Evolutionary conservation across 2,888 invertebrate genomes (phyloP).

Genomic region (Drosophila koepferae): DNA sequence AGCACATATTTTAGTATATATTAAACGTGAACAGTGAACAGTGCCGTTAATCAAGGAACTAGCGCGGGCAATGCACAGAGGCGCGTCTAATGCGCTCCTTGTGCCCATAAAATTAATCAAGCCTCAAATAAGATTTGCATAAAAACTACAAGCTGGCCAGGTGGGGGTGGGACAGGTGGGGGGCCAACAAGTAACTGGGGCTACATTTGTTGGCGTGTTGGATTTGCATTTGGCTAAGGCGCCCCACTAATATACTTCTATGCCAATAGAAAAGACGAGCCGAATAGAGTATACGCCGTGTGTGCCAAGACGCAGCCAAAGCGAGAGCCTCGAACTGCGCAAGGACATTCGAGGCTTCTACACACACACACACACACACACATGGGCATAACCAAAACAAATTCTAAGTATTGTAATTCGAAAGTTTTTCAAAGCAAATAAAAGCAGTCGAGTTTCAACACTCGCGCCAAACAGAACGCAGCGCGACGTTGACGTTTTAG

Average conservation of each 20-base stretch:
- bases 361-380: constrained; percentile 7
- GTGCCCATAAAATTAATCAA: constrained; percentile 76
- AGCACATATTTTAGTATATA: constrained; percentile 40
- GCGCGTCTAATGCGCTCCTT: constrained; percentile 63
- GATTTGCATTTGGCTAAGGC: constrained; percentile 75
- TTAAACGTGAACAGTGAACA: constrained; percentile 28
- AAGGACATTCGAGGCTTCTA: constrained; percentile 75
- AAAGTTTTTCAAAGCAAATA: constrained; percentile 79
- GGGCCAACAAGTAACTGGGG: constrained; percentile 10
- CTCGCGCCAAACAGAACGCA: constrained; percentile 74
- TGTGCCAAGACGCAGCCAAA: constrained; percentile 13
- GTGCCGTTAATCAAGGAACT: constrained; percentile 42
- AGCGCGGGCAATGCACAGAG: constrained; percentile 52
- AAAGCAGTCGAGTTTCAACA: constrained; percentile 82
- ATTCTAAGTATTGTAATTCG: constrained; percentile 83
- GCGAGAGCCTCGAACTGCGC: constrained; percentile 81
- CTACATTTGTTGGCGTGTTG: constrained; percentile 71
- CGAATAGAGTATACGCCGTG: constrained; percentile 9
- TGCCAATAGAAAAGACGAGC: constrained; percentile 70
- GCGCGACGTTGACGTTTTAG: constrained; percentile 30
- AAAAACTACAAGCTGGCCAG: constrained; percentile 23
- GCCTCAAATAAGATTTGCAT: constrained; percentile 74
- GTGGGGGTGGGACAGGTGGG: background rate
- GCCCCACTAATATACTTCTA: constrained; percentile 78
- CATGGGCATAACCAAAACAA: constrained; percentile 67